Evolutionary conservation across 1,140 invertebrate genomes (phyloP).

Genomic region (Luehdorfia chinensis): DNA sequence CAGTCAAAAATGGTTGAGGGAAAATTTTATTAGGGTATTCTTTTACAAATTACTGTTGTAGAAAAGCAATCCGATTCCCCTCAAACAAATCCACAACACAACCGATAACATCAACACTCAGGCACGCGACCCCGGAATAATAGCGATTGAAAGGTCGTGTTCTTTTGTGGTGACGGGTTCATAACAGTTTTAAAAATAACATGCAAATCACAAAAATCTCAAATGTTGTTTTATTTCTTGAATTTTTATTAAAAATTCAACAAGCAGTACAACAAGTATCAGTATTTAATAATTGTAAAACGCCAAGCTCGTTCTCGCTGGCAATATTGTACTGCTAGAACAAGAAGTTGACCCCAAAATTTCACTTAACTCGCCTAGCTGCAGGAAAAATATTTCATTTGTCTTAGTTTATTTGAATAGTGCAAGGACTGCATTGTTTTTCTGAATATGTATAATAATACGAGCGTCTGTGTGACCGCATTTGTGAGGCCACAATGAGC

Average conservation of each 20-base stretch:
- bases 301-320: constrained; percentile 9
- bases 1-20: too few species aligned
- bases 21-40: constrained; percentile 18
- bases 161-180: constrained; percentile 15
- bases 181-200: constrained; percentile 14
- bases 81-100: constrained; percentile 28
- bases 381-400: constrained; percentile 65
- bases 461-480: constrained; percentile 69
- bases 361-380: constrained; percentile 21
- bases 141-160: constrained; percentile 35
- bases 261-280: constrained; percentile 9
- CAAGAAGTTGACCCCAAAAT: constrained; percentile 25
- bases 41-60: constrained; percentile 41
- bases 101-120: constrained; percentile 45
- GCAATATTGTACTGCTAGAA: constrained; percentile 9
- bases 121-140: constrained; percentile 33
- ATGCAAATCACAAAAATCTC: constrained; percentile 8
- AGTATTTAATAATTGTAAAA: constrained; percentile 12
- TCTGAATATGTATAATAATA: constrained; percentile 72
- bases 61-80: constrained; percentile 30
- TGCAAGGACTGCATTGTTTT: constrained; percentile 69
- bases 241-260: background rate
- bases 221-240: constrained; percentile 5
- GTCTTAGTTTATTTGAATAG: constrained; percentile 70
- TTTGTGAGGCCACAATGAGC: constrained; percentile 68